Evolutionary conservation across 1,140 invertebrate species (phyloP), one percentile per base, ranked within the genome.

Genomic region (Phortica variegata): DNA sequence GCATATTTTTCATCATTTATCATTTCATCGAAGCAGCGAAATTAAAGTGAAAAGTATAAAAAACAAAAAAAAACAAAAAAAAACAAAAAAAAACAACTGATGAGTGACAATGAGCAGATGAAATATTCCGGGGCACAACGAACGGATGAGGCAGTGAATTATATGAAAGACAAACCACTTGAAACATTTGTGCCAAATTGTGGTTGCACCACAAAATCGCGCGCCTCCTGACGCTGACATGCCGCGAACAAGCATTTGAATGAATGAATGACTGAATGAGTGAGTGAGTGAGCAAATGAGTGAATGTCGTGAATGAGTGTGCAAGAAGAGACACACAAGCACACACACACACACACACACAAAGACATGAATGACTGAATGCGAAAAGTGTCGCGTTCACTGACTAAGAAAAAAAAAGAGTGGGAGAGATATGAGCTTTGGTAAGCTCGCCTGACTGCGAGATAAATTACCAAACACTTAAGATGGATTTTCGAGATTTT

Each of bases 401-500:
- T n/a, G n/a, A n/a, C n/a, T n/a, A n/a, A n/a, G n/a, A n/a, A n/a
- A n/a, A n/a, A n/a, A n/a, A n/a, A n/a, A n/a, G 18, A 16, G 38
- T 32, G 18, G 1, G 20, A 20, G 19, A 12, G 36, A 3, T 19
- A 7, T 33, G 2, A 6, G 17, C 23, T 8, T 18, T 13, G 38
- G 3, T 15, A n/a, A n/a, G 50, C 46, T 49, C 37, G 42, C 52
- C n/a, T 45, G 52, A 49, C 52, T 53, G 54, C 53, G 61, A 70
- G 62, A 73, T 73, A 73, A 73, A 73, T 73, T 73, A 73, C 70
- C 61, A 69, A 70, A 65, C 69, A 73, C 70, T 73, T 73, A 73
- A 73, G 70, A 70, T 70, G 70, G 70, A 69, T 73, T 73, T 73
- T 73, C 65, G 56, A 73, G 70, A 73, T 73, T 73, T 72, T 73